Conservation (phyloP, 2,797 vertebrate species). For the Pangasius mekongensis region DNA sequence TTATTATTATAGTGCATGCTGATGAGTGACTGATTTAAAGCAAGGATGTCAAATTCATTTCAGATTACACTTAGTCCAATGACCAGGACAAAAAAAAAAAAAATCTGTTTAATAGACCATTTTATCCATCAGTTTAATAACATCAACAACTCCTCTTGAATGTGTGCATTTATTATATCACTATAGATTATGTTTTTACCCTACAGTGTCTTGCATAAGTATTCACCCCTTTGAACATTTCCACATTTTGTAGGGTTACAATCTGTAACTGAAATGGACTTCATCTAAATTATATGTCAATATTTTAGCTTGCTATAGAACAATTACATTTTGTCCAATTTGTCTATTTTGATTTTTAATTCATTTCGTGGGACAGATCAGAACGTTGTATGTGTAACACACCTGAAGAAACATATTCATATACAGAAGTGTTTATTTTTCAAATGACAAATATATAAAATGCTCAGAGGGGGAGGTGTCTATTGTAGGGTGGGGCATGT, state of each 20-base stretch:
- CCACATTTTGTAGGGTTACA: neutral
- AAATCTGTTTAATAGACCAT: neutral
- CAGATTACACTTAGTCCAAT: neutral
- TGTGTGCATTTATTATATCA: neutral
- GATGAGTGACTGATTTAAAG: neutral
- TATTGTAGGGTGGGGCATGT: neutral
- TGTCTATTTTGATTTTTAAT: neutral
- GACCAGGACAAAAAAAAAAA: neutral
- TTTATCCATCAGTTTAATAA: neutral
- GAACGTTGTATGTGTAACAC: neutral
- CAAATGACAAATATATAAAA: neutral
- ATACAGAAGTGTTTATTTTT: neutral
- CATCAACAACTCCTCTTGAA: neutral
- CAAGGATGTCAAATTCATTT: neutral
- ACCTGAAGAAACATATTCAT: neutral
- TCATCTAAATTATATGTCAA: neutral
- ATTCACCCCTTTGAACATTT: too few species aligned
- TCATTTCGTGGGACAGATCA: neutral
- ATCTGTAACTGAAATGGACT: neutral
- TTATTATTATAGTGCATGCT: neutral
- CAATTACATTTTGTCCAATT: neutral
- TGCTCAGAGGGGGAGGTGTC: neutral
- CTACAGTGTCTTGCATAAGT: neutral
- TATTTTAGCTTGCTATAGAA: neutral
- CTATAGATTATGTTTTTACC: neutral